Evolutionary conservation across 2,113 vertebrate genomes (phyloP), one percentile per base, ranked within the genome.

Genomic region (Eretmochelys imbricata): DNA sequence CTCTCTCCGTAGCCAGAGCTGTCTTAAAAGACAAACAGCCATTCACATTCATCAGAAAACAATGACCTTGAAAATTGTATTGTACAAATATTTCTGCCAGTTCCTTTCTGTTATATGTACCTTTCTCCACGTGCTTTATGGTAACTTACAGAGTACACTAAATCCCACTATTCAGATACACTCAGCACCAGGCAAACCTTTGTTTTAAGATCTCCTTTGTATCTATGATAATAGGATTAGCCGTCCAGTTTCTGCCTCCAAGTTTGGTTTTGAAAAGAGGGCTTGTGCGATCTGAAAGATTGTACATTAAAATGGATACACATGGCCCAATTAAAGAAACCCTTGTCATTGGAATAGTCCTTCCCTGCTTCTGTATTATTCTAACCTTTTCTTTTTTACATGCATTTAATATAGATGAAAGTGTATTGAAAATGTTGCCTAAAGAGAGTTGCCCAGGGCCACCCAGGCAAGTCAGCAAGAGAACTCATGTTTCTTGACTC

Each of bases 1-100:
- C 8, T 8, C 0, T 2, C 19, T 46, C 2, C 3, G 1, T 17
- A 46, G 62, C 27, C 10, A 0, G 0, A 59, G 51, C 0, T 49
- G 62, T 80, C 79, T 49, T 76, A 46, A 75, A 42, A 46, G 6
- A 75, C 25, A 31, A 54, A 24, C 19, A 69, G 10, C 10, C 59
- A 93, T 6, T 80, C 50, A 38, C 10, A n/a, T 35, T 50, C n/a
- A 38, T 65, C 10, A 50, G 5, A 80, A 91, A 91, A 31, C 2
- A 2, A 22, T 2, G 1, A 48, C 38, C 82, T 89, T 54, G 13
- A 4, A 82, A 79, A 78, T 6, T 10, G 80, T 75, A 46, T 76
- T 76, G 75, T 46, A 25, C 11, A 13, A 46, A 25, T 8, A n/a
- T 5, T 38, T 49, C 80, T 10, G 86, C 46, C 5, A 42, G 62